phyloP scores from a whole-genome alignment of 1,140 invertebrate species.

The Pachyrhynchus sulphureomaculatus region DNA sequence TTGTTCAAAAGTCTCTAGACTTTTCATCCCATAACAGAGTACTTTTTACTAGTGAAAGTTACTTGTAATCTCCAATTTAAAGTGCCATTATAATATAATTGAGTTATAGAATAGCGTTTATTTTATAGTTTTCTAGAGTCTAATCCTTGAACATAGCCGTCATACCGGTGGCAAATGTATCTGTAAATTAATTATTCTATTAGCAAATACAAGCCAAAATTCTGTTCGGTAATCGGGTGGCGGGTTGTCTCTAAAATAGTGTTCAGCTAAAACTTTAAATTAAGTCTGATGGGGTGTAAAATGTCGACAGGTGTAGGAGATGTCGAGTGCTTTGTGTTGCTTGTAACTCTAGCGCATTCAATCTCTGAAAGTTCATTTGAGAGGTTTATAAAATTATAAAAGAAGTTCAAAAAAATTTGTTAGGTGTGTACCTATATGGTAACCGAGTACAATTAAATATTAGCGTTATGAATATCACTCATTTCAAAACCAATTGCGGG shows the following conservation, averaged over 20 bases:
- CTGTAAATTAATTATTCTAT: constrained; percentile 1
- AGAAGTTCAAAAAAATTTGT: constrained; percentile 11
- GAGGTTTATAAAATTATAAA: constrained; percentile 8
- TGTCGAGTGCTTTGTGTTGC: constrained; percentile 1
- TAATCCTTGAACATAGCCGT: too few relatives aligned
- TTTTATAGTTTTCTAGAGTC: too few relatives aligned
- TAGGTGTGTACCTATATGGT: too few relatives aligned
- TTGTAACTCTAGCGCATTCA: constrained; percentile 13
- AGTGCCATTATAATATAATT: too few relatives aligned
- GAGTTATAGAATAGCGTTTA: too few relatives aligned
- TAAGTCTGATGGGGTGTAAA: constrained; percentile 23
- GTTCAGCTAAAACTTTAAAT: constrained; percentile 18
- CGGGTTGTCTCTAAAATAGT: constrained; percentile 12
- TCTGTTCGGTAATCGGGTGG: not conserved
- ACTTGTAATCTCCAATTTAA: too few relatives aligned
- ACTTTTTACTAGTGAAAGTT: too few relatives aligned
- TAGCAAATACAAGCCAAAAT: constrained; percentile 15
- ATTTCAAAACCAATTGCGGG: too few relatives aligned
- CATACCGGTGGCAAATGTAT: not conserved
- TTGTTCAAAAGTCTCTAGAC: too few relatives aligned
- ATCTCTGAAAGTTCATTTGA: constrained; percentile 4
- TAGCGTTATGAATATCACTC: too few relatives aligned
- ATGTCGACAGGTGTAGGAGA: constrained; percentile 17
- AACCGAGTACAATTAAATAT: too few relatives aligned
- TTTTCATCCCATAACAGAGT: too few relatives aligned